Conservation (phyloP, 2,113 vertebrate species). For the Lasiurus borealis region DNA sequence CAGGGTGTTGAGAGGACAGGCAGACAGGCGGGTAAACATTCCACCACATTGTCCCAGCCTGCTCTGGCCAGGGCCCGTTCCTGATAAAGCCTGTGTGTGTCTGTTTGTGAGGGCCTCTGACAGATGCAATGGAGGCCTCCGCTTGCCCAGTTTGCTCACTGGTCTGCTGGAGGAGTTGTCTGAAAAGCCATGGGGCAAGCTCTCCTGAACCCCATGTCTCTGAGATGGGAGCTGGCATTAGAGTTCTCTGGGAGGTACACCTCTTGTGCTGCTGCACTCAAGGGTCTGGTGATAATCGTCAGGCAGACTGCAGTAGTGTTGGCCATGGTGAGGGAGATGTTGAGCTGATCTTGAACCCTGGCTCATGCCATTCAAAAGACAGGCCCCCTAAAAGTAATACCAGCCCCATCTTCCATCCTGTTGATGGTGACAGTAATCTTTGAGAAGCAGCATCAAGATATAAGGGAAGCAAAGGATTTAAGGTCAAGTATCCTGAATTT, state of each 20-base stretch:
- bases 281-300: background rate
- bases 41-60: background rate
- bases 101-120: conserved; percentile 61
- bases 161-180: background rate
- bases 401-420: background rate
- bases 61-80: conserved; percentile 34
- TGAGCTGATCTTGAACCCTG: background rate
- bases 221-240: conserved; percentile 26
- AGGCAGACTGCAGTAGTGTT: background rate
- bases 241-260: background rate
- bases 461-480: background rate
- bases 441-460: background rate
- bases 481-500: no score
- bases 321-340: background rate
- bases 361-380: background rate
- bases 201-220: background rate
- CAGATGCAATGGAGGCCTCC: conserved; percentile 61
- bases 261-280: background rate
- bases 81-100: background rate
- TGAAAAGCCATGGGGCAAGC: conserved; percentile 54
- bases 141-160: conserved; percentile 69
- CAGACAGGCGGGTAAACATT: background rate
- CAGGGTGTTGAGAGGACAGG: background rate
- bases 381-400: background rate
- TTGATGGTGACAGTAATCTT: background rate